Conservation (phyloP, 1,140 invertebrate species). For the Littorina saxatilis region DNA sequence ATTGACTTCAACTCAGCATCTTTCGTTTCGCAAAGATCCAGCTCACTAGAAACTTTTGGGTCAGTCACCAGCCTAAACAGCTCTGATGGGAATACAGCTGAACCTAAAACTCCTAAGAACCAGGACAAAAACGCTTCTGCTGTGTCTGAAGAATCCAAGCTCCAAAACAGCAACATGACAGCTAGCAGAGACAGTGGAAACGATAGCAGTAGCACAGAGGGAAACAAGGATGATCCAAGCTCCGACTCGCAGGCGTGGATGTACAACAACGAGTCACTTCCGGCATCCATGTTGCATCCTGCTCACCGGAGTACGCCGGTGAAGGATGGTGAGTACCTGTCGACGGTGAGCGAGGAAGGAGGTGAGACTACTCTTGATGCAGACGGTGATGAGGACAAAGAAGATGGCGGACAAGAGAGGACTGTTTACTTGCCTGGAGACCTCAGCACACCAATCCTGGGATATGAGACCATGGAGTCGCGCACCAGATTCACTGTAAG, state of each 20-base stretch:
- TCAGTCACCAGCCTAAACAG: not conserved
- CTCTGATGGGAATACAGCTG: no score
- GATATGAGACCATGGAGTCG: slow-evolving; percentile 64
- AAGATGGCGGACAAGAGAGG: not conserved
- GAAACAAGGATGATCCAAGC: not conserved
- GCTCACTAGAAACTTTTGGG: not conserved
- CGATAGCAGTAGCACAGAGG: not conserved
- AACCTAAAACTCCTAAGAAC: not conserved
- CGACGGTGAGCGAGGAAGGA: slow-evolving; percentile 5
- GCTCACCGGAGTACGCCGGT: slow-evolving; percentile 14
- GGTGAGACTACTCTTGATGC: not conserved
- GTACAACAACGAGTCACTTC: not conserved
- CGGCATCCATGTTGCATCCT: not conserved
- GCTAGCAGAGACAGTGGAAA: no score
- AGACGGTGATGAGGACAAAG: slow-evolving; percentile 11
- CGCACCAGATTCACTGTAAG: slow-evolving; percentile 64
- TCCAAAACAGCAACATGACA: no score
- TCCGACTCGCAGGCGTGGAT: not conserved
- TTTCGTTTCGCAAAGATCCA: slow-evolving; percentile 12
- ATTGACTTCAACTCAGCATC: not conserved
- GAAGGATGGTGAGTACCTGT: not conserved
- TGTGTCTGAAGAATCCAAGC: not conserved
- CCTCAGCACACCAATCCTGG: slow-evolving; percentile 57
- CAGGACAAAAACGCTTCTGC: not conserved
- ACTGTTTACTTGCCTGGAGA: slow-evolving; percentile 46